Conservation (phyloP, 1,140 invertebrate species). For the Drosophila persimilis region DNA sequence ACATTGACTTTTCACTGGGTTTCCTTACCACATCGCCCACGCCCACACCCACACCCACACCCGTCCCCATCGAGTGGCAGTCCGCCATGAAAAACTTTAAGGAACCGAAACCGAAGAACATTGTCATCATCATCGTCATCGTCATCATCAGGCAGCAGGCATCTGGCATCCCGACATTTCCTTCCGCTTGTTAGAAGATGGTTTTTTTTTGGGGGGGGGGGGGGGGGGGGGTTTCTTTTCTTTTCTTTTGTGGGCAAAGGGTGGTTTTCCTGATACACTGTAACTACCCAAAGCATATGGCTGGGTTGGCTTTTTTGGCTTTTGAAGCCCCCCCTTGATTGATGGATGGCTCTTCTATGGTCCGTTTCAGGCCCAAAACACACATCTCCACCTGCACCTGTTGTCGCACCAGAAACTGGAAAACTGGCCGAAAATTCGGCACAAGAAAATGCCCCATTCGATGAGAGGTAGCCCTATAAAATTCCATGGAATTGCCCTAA, state of each 20-base stretch:
- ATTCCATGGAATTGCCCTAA: slow-evolving; percentile 23
- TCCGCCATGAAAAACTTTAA: slow-evolving; percentile 44
- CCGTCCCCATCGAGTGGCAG: background rate
- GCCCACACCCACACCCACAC: slow-evolving; percentile 7
- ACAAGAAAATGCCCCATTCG: background rate
- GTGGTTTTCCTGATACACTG: slow-evolving; percentile 32
- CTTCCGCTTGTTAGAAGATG: slow-evolving; percentile 50
- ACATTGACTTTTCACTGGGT: slow-evolving; percentile 30
- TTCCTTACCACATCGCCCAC: background rate
- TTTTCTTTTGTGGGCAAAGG: slow-evolving; percentile 32
- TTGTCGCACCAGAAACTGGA: slow-evolving; percentile 46
- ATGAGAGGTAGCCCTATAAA: slow-evolving; percentile 23
- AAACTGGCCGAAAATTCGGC: slow-evolving; percentile 36
- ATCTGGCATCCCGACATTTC: slow-evolving; percentile 56
- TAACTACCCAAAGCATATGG: slow-evolving; percentile 65
- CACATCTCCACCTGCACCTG: slow-evolving; percentile 43
- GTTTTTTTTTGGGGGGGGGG: slow-evolving; percentile 16
- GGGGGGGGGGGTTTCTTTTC: slow-evolving; percentile 6
- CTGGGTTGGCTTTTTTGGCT: slow-evolving; percentile 29
- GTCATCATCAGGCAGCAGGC: slow-evolving; percentile 58
- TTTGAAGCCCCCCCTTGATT: slow-evolving; percentile 51
- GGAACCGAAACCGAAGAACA: slow-evolving; percentile 37
- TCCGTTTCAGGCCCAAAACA: slow-evolving; percentile 1
- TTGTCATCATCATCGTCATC: slow-evolving; percentile 55
- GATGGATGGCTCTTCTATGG: slow-evolving; percentile 50